A percentile compares a stretch with the other conserved stretches of the same genome.
Evolutionary conservation across 2,797 vertebrate species (phyloP).

Genomic region (Liparis tanakae): DNA sequence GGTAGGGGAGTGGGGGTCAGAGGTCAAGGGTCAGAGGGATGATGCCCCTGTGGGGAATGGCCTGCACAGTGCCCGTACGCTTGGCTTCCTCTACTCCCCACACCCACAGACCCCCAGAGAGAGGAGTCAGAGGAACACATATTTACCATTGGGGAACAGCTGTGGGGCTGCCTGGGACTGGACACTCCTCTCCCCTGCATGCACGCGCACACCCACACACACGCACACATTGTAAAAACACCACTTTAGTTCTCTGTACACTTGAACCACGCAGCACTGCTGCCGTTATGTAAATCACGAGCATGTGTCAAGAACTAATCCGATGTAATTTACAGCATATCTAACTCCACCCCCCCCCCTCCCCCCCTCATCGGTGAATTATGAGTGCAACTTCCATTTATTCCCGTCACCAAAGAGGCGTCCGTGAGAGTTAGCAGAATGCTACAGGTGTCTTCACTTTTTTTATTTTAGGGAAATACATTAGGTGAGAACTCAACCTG

Average conservation of each 20-base stretch:
- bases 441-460: conserved; percentile 1
- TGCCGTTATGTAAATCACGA: conserved; percentile 42
- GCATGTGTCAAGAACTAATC: conserved; percentile 39
- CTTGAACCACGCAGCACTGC: conserved; percentile 61
- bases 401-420: background rate
- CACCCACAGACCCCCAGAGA: conserved; percentile 77
- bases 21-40: conserved; percentile 73
- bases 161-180: conserved; percentile 93
- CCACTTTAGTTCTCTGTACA: conserved; percentile 78
- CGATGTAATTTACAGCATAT: conserved; percentile 3
- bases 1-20: conserved; percentile 52
- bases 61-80: conserved; percentile 69
- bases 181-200: conserved; percentile 98
- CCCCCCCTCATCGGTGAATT: background rate
- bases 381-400: background rate
- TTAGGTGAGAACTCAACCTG: background rate
- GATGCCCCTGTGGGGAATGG: conserved; percentile 66
- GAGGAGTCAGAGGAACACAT: conserved; percentile 89
- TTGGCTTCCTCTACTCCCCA: conserved; percentile 76
- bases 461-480: background rate
- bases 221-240: conserved; percentile 80
- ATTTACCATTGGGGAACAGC: conserved; percentile 99
- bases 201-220: conserved; percentile 81
- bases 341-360: conserved; percentile 9
- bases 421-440: background rate